phyloP scores from a whole-genome alignment of 2,888 invertebrate genomes.

The Dasypogon diadema region DNA sequence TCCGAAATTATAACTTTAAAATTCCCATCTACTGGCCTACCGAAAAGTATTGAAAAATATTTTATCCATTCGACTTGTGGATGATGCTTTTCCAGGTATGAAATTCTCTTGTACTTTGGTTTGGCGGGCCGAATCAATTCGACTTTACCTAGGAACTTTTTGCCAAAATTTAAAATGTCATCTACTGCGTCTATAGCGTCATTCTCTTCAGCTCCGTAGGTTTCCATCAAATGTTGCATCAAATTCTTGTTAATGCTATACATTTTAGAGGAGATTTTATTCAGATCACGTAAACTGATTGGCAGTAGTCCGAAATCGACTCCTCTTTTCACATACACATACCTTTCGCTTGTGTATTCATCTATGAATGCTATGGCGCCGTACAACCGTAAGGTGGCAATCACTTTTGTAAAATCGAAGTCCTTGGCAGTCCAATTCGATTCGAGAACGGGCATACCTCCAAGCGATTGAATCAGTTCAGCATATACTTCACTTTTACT shows the following conservation, averaged over 20 bases:
- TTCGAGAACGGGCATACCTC: background rate
- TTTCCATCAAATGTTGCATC: background rate
- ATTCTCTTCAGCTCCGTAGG: background rate
- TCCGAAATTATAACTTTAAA: slow-evolving; percentile 17
- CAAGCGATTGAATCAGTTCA: background rate
- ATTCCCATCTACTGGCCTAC: background rate
- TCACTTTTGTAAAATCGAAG: background rate
- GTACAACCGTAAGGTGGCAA: background rate
- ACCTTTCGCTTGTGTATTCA: slow-evolving; percentile 7
- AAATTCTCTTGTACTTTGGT: background rate
- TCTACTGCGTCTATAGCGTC: background rate
- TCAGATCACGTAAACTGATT: background rate
- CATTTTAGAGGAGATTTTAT: background rate
- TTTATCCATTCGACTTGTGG: slow-evolving; percentile 7
- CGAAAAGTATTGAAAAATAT: slow-evolving; percentile 19
- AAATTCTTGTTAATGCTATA: background rate
- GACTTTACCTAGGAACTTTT: background rate
- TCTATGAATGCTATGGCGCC: slow-evolving; percentile 12
- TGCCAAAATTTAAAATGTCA: slow-evolving; percentile 10
- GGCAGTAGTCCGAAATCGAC: background rate
- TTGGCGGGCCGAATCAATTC: background rate
- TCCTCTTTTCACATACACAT: slow-evolving; percentile 2
- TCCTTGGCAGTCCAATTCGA: background rate
- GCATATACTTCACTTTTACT: background rate
- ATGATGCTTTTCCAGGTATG: background rate